Percentiles rank a stretch among this genome's conserved stretches.
phyloP scores from a whole-genome alignment of 2,113 vertebrate species.

The Chrysemys picta region DNA sequence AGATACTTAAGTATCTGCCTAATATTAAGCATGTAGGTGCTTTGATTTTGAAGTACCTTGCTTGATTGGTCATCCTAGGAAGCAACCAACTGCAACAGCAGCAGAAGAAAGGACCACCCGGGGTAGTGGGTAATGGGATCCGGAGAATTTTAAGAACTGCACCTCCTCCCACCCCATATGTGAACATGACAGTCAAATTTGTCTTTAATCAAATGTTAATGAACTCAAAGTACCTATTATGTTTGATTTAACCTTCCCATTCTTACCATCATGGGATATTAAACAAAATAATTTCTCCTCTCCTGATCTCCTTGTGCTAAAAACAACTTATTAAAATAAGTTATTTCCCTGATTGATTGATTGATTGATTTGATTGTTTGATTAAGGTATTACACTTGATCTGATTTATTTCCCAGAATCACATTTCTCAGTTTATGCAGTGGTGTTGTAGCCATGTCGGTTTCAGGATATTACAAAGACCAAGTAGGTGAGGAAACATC shows the following conservation, averaged over 20 bases:
- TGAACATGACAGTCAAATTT: neutral
- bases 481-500: no score
- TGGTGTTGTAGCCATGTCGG: no score
- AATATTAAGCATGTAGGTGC: no score
- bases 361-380: neutral
- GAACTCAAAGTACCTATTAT: neutral
- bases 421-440: neutral
- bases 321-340: neutral
- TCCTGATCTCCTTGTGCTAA: neutral
- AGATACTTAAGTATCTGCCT: neutral
- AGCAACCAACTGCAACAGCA: neutral
- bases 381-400: neutral
- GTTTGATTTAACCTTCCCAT: neutral
- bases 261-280: neutral
- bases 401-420: neutral
- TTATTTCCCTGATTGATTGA: neutral
- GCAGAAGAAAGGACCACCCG: neutral
- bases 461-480: no score
- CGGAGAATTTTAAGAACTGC: neutral
- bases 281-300: neutral
- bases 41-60: no score
- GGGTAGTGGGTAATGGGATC: neutral
- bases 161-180: neutral
- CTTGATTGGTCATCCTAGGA: neutral
- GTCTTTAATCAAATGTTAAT: no score